These are phyloP conservation scores for Amblyjoppa fuscipennis DNA, from an alignment of 2,888 invertebrate species.

Conservation along the genomic window DNA sequence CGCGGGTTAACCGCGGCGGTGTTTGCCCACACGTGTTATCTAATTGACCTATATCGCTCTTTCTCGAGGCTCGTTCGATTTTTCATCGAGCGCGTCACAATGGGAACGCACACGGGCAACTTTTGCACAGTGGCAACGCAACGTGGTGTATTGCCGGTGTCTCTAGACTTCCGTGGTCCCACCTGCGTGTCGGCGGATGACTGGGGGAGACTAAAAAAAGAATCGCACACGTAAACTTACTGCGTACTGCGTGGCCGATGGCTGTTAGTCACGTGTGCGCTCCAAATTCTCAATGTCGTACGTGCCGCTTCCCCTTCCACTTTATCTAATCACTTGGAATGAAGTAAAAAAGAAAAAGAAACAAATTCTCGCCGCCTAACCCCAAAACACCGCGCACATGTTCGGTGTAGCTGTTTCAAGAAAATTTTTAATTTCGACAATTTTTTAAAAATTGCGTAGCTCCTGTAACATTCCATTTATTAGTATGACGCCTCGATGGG, in stretches of 20 bases:
- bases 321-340: background rate
- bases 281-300: slow-evolving; percentile 9
- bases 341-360: background rate
- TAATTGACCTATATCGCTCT: slow-evolving; percentile 35
- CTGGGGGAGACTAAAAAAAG: background rate
- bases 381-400: too few relatives aligned
- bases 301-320: slow-evolving; percentile 5
- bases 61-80: slow-evolving; percentile 56
- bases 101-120: background rate
- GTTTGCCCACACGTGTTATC: slow-evolving; percentile 5
- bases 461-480: background rate
- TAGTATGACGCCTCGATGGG: background rate
- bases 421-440: too few relatives aligned
- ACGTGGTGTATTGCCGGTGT: background rate
- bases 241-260: slow-evolving; percentile 5
- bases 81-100: slow-evolving; percentile 7
- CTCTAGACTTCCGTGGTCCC: background rate
- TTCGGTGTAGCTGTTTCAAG: too few relatives aligned
- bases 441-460: background rate
- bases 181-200: background rate
- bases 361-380: background rate
- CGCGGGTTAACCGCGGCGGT: background rate
- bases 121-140: background rate
- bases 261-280: slow-evolving; percentile 3
- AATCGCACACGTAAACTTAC: slow-evolving; percentile 26